Base-by-base conservation (phyloP, 1,140 invertebrate genomes). In the Dolichoris vasculosae region DNA sequence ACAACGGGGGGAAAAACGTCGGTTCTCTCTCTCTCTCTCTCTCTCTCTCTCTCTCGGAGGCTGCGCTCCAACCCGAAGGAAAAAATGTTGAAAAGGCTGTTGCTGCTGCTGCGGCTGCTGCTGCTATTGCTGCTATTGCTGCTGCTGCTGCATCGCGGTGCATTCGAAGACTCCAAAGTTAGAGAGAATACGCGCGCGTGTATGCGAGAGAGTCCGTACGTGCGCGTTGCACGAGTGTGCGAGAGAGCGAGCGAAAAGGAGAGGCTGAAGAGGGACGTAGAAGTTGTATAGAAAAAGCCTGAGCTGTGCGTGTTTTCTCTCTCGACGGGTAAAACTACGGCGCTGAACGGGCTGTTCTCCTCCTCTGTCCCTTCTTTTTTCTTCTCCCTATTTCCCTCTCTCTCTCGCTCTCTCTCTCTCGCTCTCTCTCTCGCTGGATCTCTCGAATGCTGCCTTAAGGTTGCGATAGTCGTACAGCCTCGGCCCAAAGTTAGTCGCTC, bases 71-170 rank as follows among this genome's bases (percentile, higher is more conserved):
- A 9, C 2, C 15, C 48, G 13, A 55, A 30, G 67, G 67, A 69
- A 77, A 77, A 77, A 77, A 77, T 77, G 75, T 55, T 77, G 75
- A 55, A 77, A 77, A 77, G 75, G 11, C 43, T 9, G 63, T 43
- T 79, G 48, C 30, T 64, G 38, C 32, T 20, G 30, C 6, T 35
- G 48, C 46, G 20, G 40, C 71, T 32, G 43, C 32, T 63, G 59
- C 38, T n/a, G n/a, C n/a, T n/a, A n/a, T n/a, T 9, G 63, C 63
- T 79, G 48, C 30, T 64, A 26, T 23, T 20, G 30, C 6, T 35
- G 48, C 46, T 38, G 40, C 71, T 32, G 43, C 32, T 63, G 59
- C 38, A 67, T 79, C 63, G 2, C 59, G 40, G 59, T 40, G 78
- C 78, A 73, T 73, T 38, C 38, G 40, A 43, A 73, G 69, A 38